Percentiles rank a stretch among this genome's conserved stretches.
Evolutionary conservation across 1,140 invertebrate species (phyloP).

Genomic region (Archegozetes longisetosus): DNA sequence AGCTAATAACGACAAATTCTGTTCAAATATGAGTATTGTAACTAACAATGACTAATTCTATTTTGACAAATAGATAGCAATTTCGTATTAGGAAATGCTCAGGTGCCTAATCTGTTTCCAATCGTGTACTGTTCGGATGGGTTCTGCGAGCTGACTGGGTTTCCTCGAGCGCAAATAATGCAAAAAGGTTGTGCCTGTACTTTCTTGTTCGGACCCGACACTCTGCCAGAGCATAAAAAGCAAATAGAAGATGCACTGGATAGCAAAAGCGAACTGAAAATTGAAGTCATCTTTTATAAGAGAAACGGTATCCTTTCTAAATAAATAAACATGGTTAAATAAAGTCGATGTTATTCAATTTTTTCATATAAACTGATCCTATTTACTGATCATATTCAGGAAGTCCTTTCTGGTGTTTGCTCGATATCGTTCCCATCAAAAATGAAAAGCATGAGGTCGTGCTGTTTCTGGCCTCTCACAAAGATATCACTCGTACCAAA

Average conservation of each 20-base stretch:
- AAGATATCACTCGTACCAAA: slow-evolving; percentile 84
- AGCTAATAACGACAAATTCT: too few species aligned
- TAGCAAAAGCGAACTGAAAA: slow-evolving; percentile 73
- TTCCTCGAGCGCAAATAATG: slow-evolving; percentile 83
- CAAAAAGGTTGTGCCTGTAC: slow-evolving; percentile 90
- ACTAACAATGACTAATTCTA: too few species aligned
- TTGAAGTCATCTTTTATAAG: slow-evolving; percentile 86
- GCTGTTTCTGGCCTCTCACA: slow-evolving; percentile 85
- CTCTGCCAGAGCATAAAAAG: slow-evolving; percentile 64
- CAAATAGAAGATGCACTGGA: slow-evolving; percentile 78
- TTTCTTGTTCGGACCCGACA: slow-evolving; percentile 83
- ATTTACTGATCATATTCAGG: slow-evolving; percentile 41
- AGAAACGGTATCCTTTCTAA: slow-evolving; percentile 60
- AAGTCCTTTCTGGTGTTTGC: slow-evolving; percentile 78
- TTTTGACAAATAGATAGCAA: slow-evolving; percentile 66
- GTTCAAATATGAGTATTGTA: too few species aligned
- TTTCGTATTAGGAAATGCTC: slow-evolving; percentile 91
- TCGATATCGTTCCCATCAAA: slow-evolving; percentile 96
- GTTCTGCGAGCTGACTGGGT: slow-evolving; percentile 90
- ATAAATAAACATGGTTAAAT: not conserved
- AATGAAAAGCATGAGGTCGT: slow-evolving; percentile 96
- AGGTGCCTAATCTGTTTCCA: slow-evolving; percentile 65
- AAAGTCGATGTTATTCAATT: not conserved
- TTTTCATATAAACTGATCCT: not conserved
- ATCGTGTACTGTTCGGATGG: slow-evolving; percentile 97